These are phyloP conservation scores for Calidris pygmaea DNA, from an alignment of 2,113 vertebrate genomes.

Conservation along the genomic window DNA sequence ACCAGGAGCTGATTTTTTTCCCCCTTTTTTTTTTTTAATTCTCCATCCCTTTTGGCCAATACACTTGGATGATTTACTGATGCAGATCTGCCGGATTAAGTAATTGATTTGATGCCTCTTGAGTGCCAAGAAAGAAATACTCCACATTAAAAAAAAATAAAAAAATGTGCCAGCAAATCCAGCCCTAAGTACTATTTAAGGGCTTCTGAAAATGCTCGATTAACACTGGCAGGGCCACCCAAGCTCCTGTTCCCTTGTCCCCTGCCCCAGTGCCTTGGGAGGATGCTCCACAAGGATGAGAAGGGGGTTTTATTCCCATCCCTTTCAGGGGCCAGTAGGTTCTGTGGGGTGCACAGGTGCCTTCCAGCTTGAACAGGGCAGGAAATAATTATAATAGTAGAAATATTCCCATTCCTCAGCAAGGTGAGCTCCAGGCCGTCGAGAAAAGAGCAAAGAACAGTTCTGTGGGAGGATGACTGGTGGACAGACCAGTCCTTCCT, in stretches of 20 bases:
- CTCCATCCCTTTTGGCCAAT: constrained; percentile 15
- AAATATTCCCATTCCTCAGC: background rate
- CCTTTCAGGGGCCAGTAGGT: background rate
- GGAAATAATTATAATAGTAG: background rate
- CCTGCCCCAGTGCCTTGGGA: background rate
- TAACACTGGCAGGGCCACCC: background rate
- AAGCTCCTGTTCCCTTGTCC: background rate
- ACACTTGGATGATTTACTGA: constrained; percentile 12
- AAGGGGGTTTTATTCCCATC: background rate
- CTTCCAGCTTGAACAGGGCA: background rate
- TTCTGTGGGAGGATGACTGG: background rate
- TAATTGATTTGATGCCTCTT: background rate
- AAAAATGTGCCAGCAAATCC: background rate
- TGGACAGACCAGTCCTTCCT: background rate
- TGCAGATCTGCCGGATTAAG: constrained; percentile 8
- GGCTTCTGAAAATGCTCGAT: background rate
- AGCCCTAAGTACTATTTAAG: background rate
- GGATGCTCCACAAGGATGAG: background rate
- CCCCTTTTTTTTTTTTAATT: background rate
- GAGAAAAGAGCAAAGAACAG: background rate
- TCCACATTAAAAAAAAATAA: background rate
- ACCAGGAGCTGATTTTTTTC: background rate
- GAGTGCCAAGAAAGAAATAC: constrained; percentile 18
- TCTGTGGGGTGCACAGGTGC: background rate
- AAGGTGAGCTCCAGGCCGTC: background rate